Evolutionary conservation across 2,797 vertebrate genomes (phyloP), one percentile per base, ranked within the genome.

Genomic region (Ptychadena robeensis): DNA sequence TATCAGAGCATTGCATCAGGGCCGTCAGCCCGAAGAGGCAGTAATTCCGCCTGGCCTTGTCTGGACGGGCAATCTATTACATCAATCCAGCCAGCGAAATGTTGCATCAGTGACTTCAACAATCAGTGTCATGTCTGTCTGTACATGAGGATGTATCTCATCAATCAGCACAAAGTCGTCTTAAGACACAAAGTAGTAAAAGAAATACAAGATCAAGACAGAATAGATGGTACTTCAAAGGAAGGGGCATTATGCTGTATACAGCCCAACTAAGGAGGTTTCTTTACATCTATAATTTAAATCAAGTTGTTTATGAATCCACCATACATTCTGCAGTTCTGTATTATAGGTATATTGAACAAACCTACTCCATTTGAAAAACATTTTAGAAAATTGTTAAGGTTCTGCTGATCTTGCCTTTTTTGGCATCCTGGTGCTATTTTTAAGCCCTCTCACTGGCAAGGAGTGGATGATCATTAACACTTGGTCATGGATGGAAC

Each of bases 21-120:
- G 40, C 76, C 82, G 27, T 84, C 82, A 80, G 70, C 10, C 25
- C 30, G 28, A 84, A 30, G 18, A 48, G 82, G 61, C 77, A 80
- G 79, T 75, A 74, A 84, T 84, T 84, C 76, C 31, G 59, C 77
- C 66, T 37, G 30, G 75, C 69, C 82, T 79, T 83, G 82, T 83
- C 82, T 73, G 69, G 40, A 59, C 18, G 66, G 70, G 65, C 48
- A 80, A 80, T 64, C 82, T 79, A 80, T 68, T 53, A 30, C 82
- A 80, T 85, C 78, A 85, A 85, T 85, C 82, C 80, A 65, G 66
- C 65, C 78, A 53, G 28, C 70, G 82, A 85, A 75, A 80, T 84
- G 82, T 84, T 84, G 65, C 82, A 80, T 84, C 48, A 73, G 72
- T 84, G 82, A 80, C 82, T 74, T 70, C 30, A 80, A 80, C 82